A percentile compares a stretch with the other conserved stretches of the same genome.
These are phyloP conservation scores for Gisinianus flammeolus DNA, from an alignment of 2,888 invertebrate genomes.

Conservation along the genomic window DNA sequence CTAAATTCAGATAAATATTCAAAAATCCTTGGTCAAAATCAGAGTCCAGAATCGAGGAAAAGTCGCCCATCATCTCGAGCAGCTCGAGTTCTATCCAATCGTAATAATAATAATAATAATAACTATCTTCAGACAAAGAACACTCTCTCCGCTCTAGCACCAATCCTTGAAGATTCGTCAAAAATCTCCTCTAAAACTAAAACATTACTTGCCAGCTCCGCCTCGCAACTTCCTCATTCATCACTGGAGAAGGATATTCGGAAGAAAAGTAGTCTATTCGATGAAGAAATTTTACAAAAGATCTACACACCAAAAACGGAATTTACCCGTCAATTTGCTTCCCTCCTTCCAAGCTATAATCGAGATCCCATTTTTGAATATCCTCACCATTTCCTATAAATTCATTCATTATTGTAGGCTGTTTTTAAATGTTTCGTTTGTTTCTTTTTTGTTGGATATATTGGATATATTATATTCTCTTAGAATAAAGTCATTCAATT, in stretches of 20 bases:
- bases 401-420: no score
- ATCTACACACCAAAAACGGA: slow-evolving; percentile 22
- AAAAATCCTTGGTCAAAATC: background rate
- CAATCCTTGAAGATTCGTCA: slow-evolving; percentile 3
- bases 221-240: background rate
- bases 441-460: no score
- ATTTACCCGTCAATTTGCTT: slow-evolving; percentile 4
- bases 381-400: no score
- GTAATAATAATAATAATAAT: background rate
- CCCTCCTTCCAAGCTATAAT: slow-evolving; percentile 2
- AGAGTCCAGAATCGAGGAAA: no score
- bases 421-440: no score
- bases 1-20: background rate
- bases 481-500: no score
- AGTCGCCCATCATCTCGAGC: no score
- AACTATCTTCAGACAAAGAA: no score
- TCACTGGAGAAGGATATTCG: background rate
- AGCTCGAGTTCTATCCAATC: background rate
- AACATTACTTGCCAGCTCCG: background rate
- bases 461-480: no score
- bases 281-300: background rate
- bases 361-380: background rate
- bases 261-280: background rate
- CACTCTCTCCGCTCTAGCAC: background rate
- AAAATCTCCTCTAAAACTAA: slow-evolving; percentile 7